Evolutionary conservation across 1,140 invertebrate species (phyloP).

Genomic region (Papilio xuthus): DNA sequence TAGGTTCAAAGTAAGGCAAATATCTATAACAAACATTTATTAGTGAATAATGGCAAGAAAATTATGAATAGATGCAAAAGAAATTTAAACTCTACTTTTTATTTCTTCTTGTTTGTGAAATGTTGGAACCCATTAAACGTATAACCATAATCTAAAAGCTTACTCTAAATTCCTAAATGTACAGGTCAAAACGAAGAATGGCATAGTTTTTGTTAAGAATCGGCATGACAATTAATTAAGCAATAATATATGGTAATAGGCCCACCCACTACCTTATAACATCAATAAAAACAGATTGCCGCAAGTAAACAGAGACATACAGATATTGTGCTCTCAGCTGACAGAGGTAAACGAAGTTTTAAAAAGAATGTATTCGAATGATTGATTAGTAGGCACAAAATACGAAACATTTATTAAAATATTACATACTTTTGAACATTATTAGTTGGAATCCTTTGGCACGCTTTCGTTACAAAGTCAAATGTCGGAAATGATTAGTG

Average conservation of each 20-base stretch:
- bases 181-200: background rate
- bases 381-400: background rate
- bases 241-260: constrained; percentile 15
- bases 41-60: background rate
- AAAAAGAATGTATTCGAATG: background rate
- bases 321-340: background rate
- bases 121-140: no score
- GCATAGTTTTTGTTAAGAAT: background rate
- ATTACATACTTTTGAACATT: no score
- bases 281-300: background rate
- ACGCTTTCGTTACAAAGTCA: no score
- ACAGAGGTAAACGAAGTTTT: constrained; percentile 4
- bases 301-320: background rate
- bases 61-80: background rate
- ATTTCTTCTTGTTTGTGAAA: background rate
- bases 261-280: constrained; percentile 18
- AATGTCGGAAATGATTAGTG: no score
- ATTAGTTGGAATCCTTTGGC: no score
- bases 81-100: background rate
- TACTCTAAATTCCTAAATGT: background rate
- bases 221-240: constrained; percentile 11
- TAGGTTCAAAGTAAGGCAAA: background rate
- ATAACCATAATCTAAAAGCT: background rate
- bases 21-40: background rate
- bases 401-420: background rate